Percentiles rank a stretch among this genome's conserved stretches.
phyloP scores from a whole-genome alignment of 92 coral and sea anemone genomes.

The Meandrina meandrites region DNA sequence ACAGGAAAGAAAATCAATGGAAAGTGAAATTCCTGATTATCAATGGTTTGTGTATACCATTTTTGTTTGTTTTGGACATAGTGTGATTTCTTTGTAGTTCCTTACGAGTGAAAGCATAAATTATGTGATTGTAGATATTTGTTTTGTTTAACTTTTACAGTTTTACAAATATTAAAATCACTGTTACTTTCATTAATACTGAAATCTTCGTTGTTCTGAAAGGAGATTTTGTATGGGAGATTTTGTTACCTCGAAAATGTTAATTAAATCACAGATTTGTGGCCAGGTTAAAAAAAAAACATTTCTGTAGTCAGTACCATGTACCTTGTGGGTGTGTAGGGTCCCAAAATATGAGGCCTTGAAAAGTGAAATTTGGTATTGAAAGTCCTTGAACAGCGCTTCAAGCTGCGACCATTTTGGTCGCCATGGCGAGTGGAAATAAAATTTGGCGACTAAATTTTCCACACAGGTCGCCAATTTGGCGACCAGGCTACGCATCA shows the following conservation, averaged over 20 bases:
- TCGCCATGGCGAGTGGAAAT: no score
- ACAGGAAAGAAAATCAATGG: not conserved
- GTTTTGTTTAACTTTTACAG: no score
- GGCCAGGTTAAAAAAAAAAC: not conserved
- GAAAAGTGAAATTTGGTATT: not conserved
- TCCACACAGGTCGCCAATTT: no score
- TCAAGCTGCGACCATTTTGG: no score
- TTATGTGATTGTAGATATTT: no score
- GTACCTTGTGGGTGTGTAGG: not conserved
- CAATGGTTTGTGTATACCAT: not conserved
- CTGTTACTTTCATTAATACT: no score
- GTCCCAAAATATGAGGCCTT: not conserved
- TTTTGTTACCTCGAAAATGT: not conserved
- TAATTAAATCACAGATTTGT: no score
- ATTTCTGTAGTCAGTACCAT: not conserved
- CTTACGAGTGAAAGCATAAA: not conserved
- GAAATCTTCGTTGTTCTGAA: not conserved
- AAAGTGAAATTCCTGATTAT: not conserved
- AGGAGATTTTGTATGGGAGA: no score
- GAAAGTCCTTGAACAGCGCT: not conserved
- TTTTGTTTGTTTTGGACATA: not conserved
- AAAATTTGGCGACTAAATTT: no score
- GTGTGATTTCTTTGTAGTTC: not conserved
- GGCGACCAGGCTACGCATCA: no score
- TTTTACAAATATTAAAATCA: no score